Evolutionary conservation across 2,888 invertebrate genomes (phyloP), one percentile per base, ranked within the genome.

Genomic region (Ectemnius cavifrons): DNA sequence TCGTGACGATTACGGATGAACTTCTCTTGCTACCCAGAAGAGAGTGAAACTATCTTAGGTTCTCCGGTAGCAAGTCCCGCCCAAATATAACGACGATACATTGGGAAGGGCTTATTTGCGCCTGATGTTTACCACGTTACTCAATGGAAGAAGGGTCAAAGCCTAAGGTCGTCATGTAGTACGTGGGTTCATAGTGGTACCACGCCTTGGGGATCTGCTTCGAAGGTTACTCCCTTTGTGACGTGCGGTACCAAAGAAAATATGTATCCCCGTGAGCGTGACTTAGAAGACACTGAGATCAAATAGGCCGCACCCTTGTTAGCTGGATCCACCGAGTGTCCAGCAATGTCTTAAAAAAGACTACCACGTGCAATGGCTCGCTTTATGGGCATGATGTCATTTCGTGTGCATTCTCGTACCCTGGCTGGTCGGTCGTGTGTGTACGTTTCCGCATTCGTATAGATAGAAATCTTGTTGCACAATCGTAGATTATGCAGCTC

Each of bases 271-370:
- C 46, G 47, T 62, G 52, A 67, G 49, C 65, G 45, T 45, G 66
- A 67, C 71, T 71, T 45, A 27, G 20, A 69, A 62, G 65, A 68
- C 68, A 74, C 70, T 61, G 71, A 59, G 77, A 81, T 73, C 81
- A 80, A 81, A 82, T 68, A 79, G 64, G 76, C 81, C 82, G 67
- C 82, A 61, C 82, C 81, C 71, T 67, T 71, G 66, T 76, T 73
- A 78, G 76, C 70, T 62, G 64, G 64, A 68, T 72, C 59, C 65
- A 71, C 64, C 16, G 63, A 6, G 57, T 52, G 37, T 11, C 52
- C 37, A 37, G 37, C 63, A 70, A 73, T 65, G 60, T 75, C 63
- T 81, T 49, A 56, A 46, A 68, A 63, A 68, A 76, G 59, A 63
- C 14, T 45, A 27, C 52, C n/a, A 27, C 20, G 45, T 18, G n/a